Evolutionary conservation across 2,797 vertebrate species (phyloP), one percentile per base, ranked within the genome.

Genomic region (Falco peregrinus): DNA sequence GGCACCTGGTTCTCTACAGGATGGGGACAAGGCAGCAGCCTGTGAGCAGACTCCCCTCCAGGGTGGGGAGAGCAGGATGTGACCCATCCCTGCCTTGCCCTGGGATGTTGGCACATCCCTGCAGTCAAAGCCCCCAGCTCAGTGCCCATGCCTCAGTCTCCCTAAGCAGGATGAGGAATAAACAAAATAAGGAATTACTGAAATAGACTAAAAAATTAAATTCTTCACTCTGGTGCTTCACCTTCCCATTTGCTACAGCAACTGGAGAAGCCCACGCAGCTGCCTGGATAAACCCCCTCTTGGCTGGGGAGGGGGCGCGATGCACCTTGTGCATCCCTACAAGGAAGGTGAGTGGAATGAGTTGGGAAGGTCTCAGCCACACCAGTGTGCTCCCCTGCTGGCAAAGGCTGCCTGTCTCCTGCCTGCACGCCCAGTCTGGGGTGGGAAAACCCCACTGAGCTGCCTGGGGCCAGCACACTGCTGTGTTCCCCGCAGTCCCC

Each of bases 381-480:
- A 16, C 9, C 0, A 1, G 4, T 7, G 3, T 20, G 16, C 41
- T 70, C 29, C 15, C 10, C 9, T 1, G 71, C 24, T 4, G 2
- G 37, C 47, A 67, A n/a, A 84, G 21, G 13, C 37, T 48, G 43
- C 70, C 50, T 41, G n/a, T 41, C 17, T 41, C 28, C 47, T 47
- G 26, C 80, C 59, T 1, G 10, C 28, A 20, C 0, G 0, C 59
- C 12, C 25, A 6, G 4, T 24, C 10, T 0, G 1, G 17, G 4
- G 19, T 20, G 50, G 50, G 21, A 64, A 82, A 86, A 31, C 18
- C 26, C 8, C n/a, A 12, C 29, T 0, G 33, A 76, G 76, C 33
- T 24, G 35, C 61, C 39, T 4, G 48, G 26, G 41, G 13, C 16
- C 57, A 41, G 39, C 70, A 28, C 14, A 79, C 28, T 28, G 53